Evolutionary conservation across 2,888 invertebrate genomes (phyloP).

Genomic region (Cyrtodaria siliqua): DNA sequence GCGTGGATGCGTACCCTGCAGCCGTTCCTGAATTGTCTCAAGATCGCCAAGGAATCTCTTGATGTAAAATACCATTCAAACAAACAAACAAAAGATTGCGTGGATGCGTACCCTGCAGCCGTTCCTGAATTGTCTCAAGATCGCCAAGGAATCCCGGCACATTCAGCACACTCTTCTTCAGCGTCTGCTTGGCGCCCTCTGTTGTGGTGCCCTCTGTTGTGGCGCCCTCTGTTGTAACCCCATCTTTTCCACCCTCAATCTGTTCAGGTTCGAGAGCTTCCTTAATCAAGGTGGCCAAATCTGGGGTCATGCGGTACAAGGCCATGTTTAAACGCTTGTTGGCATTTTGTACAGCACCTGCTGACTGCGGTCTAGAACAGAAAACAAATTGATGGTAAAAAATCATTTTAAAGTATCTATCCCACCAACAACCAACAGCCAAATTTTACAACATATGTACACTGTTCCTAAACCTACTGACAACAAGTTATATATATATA

Average conservation of each 20-base stretch:
- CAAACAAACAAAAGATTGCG: too few relatives aligned
- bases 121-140: slow-evolving; percentile 56
- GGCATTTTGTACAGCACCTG: slow-evolving; percentile 44
- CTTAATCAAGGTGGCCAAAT: slow-evolving; percentile 66
- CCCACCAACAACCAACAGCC: too few relatives aligned
- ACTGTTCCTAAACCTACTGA: too few relatives aligned
- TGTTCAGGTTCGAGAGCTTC: slow-evolving; percentile 59
- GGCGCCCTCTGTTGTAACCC: neutral
- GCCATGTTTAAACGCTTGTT: slow-evolving; percentile 65
- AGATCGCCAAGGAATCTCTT: too few relatives aligned
- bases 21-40: too few relatives aligned
- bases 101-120: slow-evolving; percentile 59
- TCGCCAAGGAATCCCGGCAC: slow-evolving; percentile 26
- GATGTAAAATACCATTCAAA: too few relatives aligned
- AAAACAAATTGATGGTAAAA: too few relatives aligned
- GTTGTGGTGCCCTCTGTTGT: neutral
- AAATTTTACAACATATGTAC: too few relatives aligned
- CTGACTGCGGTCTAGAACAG: slow-evolving; percentile 70
- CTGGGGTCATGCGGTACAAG: slow-evolving; percentile 72
- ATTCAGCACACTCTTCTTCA: slow-evolving; percentile 15
- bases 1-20: too few relatives aligned
- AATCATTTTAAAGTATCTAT: too few relatives aligned
- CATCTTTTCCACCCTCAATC: slow-evolving; percentile 9
- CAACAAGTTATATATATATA: too few relatives aligned
- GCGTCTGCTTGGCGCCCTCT: neutral